Base-by-base conservation (phyloP, 2,797 vertebrate genomes). In the Gila robusta region DNA sequence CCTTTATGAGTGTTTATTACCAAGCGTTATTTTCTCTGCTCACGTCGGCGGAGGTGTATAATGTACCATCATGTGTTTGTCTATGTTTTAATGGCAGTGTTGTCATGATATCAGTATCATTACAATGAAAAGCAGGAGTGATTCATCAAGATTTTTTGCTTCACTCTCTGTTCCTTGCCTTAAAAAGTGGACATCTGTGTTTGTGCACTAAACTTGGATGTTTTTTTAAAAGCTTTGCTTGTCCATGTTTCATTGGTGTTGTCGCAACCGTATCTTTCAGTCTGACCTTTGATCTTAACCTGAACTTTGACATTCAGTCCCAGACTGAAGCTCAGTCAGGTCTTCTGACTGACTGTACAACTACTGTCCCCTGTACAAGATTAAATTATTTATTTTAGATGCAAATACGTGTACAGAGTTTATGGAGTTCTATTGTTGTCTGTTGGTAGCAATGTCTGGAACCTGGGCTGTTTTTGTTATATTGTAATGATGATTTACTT, bases 331-430 rank as follows among this genome's bases (percentile, higher is more conserved):
- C 89, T 47, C 91, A 88, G 91, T 67, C 80, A 41, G 28, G 41
- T 88, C 82, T 79, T 81, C 86, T 91, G 79, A 74, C 64, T 93
- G 90, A 92, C 94, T 94, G 92, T 94, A 90, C 88, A 92, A 93
- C 95, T 95, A 94, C 94, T 94, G 93, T 94, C 87, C 91, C 93
- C 87, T 94, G 87, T 93, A 88, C 90, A 91, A 95, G 94, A 93
- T 88, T 41, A 87, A 89, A 81, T 91, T 89, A 96, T 96, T 96
- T 96, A 96, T 96, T 96, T 95, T 93, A 91, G 89, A 92, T 74
- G 79, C 37, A 87, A 83, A 72, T 81, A 80, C 86, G 49, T 89
- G 82, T 70, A 87, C 82, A 86, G 78, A 64, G 76, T 84, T 81
- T 79, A 83, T 87, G 72, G 44, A 81, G 72, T 79, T 71, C n/a